Evolutionary conservation across 2,888 invertebrate species (phyloP), one percentile per base, ranked within the genome.

Genomic region (Dichetophora obliterata): DNA sequence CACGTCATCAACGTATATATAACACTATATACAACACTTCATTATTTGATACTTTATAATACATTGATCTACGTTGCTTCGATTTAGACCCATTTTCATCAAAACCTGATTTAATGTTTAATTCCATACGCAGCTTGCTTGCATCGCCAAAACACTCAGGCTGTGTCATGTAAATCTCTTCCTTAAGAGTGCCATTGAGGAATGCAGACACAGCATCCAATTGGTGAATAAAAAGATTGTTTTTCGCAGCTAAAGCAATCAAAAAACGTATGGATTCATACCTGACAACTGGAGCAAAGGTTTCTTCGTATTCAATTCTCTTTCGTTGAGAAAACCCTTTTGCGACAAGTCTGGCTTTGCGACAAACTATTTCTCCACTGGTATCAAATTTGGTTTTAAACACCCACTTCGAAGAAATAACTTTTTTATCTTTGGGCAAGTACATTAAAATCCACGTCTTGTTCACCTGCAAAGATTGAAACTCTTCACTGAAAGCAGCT

Each of bases 131-230:
- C 78, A 76, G 24, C 37, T 37, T 5, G 37, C 43, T 22, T 54
- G 37, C 52, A 50, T 76, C 70, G 3, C 16, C 31, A 52, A n/a
- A 52, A 22, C 69, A 57, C 16, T 66, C 52, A 16, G 74, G 74
- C 19, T 74, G 69, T 3, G 19, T 57, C 69, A 77, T 74, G 22
- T 68, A 75, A 1, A 75, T 63, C 22, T 63, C 69, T 54, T 74
- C 75, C 0, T 48, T 43, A 5, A 75, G 66, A 2, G 71, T 37
- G 8, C 69, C 48, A 19, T 68, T 68, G 2, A 68, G 50, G 59
- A 77, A 79, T 2, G 76, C 79, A 14, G 76, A 72, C 5, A 76
- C 70, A n/a, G 76, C 76, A 57, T 78, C 77, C 72, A 79, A 63
- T 73, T 77, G 74, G 37, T 75, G 79, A 8, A 76, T 57, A 57